Percentiles rank a stretch among this genome's conserved stretches.
These are phyloP conservation scores for Dendrolimus pini DNA, from an alignment of 2,888 invertebrate genomes.

Conservation along the genomic window DNA sequence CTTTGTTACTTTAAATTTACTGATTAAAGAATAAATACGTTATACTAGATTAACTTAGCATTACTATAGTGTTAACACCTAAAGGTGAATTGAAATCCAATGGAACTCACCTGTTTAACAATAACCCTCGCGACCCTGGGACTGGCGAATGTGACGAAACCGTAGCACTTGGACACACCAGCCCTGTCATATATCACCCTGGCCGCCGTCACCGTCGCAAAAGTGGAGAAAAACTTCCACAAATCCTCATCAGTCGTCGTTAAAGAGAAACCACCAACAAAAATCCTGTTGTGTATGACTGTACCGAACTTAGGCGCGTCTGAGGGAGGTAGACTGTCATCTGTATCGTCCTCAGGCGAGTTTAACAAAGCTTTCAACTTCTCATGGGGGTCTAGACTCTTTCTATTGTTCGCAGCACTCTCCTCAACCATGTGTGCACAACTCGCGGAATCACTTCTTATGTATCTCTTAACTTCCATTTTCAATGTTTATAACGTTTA, in stretches of 20 bases:
- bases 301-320: conserved; percentile 83
- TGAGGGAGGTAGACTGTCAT: conserved; percentile 60
- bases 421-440: conserved; percentile 72
- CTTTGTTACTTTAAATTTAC: no score
- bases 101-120: conserved; percentile 62
- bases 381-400: conserved; percentile 62
- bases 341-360: conserved; percentile 62
- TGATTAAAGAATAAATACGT: no score
- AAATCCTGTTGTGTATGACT: conserved; percentile 95
- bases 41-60: no score
- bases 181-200: conserved; percentile 97
- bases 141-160: conserved; percentile 83
- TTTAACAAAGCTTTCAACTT: conserved; percentile 64
- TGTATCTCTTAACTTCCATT: conserved; percentile 68
- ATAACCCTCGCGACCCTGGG: conserved; percentile 68
- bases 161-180: conserved; percentile 96
- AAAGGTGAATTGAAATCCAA: conserved; percentile 7
- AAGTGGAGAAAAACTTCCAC: conserved; percentile 92
- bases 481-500: conserved; percentile 31
- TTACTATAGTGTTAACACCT: no score
- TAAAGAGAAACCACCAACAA: conserved; percentile 96
- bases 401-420: conserved; percentile 50
- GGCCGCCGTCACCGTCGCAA: conserved; percentile 92
- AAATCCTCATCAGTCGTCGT: conserved; percentile 95
- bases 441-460: conserved; percentile 66